Percentiles rank a stretch among this genome's conserved stretches.
phyloP scores from a whole-genome alignment of 2,797 vertebrate species.

The Pogoniulus pusillus region DNA sequence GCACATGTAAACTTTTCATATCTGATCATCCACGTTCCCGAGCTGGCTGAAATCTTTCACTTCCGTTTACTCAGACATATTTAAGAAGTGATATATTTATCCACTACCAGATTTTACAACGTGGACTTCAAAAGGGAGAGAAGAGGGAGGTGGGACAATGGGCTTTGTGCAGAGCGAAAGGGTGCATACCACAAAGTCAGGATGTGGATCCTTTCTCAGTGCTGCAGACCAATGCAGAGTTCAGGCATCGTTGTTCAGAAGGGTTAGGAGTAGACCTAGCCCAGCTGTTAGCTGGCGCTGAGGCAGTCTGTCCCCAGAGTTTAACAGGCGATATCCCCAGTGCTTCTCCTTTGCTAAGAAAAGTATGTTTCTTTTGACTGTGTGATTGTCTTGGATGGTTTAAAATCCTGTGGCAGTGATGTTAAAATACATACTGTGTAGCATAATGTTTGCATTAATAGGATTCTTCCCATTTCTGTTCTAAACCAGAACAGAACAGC shows the following conservation, averaged over 20 bases:
- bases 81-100: constrained; percentile 11
- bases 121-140: constrained; percentile 11
- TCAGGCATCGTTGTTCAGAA: not conserved
- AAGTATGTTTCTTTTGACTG: not conserved
- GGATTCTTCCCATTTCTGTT: constrained; percentile 10
- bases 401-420: not conserved
- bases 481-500: not conserved
- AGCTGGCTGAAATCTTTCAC: not conserved
- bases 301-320: not conserved
- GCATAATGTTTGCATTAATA: not conserved
- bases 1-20: not conserved
- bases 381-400: not conserved
- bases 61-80: constrained; percentile 46
- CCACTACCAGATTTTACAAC: not conserved
- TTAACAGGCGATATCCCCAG: not conserved
- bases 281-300: not conserved
- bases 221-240: not conserved
- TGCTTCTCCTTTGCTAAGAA: not conserved
- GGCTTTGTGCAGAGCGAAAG: not conserved
- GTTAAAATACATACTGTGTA: not conserved
- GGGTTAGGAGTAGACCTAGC: not conserved
- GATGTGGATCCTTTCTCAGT: not conserved
- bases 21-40: not conserved
- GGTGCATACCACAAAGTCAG: not conserved
- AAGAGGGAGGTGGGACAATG: not conserved